These are phyloP conservation scores for Emmelina monodactyla DNA, from an alignment of 2,888 invertebrate species.

Conservation along the genomic window DNA sequence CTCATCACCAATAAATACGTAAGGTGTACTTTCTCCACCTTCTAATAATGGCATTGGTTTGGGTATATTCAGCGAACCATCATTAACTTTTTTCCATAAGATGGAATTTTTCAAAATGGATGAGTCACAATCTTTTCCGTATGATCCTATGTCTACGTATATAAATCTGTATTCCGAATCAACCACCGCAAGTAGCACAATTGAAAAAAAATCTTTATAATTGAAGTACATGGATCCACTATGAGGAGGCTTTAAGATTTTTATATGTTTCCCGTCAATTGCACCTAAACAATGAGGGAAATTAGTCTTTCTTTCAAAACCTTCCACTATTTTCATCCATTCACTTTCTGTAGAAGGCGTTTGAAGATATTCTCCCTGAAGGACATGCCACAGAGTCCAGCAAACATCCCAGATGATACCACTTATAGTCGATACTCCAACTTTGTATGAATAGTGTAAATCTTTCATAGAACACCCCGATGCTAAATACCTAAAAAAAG, in stretches of 20 bases:
- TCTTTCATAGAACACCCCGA: no score
- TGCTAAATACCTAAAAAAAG: no score
- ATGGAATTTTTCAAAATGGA: slow-evolving; percentile 17
- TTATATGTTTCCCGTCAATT: slow-evolving; percentile 8
- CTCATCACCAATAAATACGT: no score
- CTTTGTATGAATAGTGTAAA: no score
- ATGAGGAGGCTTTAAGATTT: slow-evolving; percentile 4
- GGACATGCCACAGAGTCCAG: no score
- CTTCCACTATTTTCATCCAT: slow-evolving; percentile 9
- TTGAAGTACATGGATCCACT: slow-evolving; percentile 10
- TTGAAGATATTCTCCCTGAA: slow-evolving; percentile 4
- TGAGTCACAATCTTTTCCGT: slow-evolving; percentile 16
- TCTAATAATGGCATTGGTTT: slow-evolving; percentile 17
- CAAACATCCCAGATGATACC: no score
- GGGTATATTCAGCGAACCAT: slow-evolving; percentile 16
- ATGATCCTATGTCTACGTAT: slow-evolving; percentile 5
- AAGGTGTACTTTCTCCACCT: no score
- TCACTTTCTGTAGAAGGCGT: slow-evolving; percentile 4
- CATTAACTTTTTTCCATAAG: slow-evolving; percentile 15
- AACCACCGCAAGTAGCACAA: slow-evolving; percentile 9
- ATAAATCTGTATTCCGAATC: slow-evolving; percentile 9
- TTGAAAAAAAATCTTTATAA: slow-evolving; percentile 11
- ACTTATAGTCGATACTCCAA: no score
- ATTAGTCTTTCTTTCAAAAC: slow-evolving; percentile 7
- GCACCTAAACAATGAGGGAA: slow-evolving; percentile 11